Evolutionary conservation across 30 jellyfish, hydroid and myxozoan species (phyloP).

Genomic region (Rhopilema esculentum): DNA sequence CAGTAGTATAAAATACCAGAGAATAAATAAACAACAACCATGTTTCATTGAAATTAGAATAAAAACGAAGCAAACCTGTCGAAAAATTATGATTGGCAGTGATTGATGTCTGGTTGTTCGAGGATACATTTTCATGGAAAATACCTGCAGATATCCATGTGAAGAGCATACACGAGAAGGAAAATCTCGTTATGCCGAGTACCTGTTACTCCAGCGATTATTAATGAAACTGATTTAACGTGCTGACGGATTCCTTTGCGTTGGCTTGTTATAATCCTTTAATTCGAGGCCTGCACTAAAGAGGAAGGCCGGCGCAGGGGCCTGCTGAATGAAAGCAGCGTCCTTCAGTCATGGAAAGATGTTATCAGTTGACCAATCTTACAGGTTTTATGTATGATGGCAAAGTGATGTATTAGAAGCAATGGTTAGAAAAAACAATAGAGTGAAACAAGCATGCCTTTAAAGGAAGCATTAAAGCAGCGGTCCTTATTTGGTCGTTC

Average conservation of each 20-base stretch:
- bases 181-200: not conserved
- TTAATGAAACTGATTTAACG: not conserved
- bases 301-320: not conserved
- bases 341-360: not conserved
- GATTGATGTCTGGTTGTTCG: slow-evolving; percentile 23
- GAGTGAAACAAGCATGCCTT: too few species aligned
- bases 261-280: not conserved
- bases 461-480: too few species aligned
- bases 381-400: not conserved
- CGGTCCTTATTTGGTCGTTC: too few species aligned
- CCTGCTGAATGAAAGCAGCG: not conserved
- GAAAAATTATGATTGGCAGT: slow-evolving; percentile 18
- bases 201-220: slow-evolving; percentile 17
- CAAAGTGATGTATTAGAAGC: not conserved
- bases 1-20: too few species aligned
- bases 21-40: not conserved
- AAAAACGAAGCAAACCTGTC: slow-evolving; percentile 5
- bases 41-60: not conserved
- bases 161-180: not conserved
- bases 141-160: not conserved
- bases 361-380: not conserved
- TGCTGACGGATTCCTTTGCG: not conserved
- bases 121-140: not conserved
- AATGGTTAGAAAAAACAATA: too few species aligned
- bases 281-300: not conserved